Evolutionary conservation across 2,888 invertebrate species (phyloP), one percentile per base, ranked within the genome.

Genomic region (Campoplex capitator): DNA sequence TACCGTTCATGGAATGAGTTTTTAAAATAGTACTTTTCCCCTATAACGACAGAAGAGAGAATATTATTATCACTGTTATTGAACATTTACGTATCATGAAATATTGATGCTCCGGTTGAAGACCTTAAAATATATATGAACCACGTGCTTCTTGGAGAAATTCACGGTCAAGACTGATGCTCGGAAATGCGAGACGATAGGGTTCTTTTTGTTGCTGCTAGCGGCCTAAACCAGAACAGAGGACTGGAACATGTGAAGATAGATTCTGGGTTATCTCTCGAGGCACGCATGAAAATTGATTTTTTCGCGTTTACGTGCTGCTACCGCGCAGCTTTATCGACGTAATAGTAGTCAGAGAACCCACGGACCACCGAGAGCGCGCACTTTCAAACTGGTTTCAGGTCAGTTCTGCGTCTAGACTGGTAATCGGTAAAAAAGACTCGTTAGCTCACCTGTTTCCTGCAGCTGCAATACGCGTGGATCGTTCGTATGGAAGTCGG

Each of bases 351-450:
- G 51, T 13, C 58, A 35, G 58, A 18, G 13, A 32, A 28, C 48
- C 48, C 8, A 11, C 35, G 16, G 32, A 48, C 32, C 38, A 18
- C 35, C 28, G 32, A 42, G 38, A 62, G 80, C 80, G 85, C 85
- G 82, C n/a, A 67, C 54, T 68, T 79, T 65, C 58, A 28, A 85
- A 85, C 68, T 54, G 82, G 82, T 83, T 78, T 62, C 7, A n/a
- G 32, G 38, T 11, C 38, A 48, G 48, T 23, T 80, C 48, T 13
- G 38, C 48, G 48, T 4, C 9, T 38, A 54, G 23, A 56, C 13
- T 4, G 16, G 54, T 16, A 35, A 54, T 1, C 38, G 18, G 45
- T 23, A 13, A 51, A n/a, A 35, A 48, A 13, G 23, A 78, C 82
- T 83, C 54, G 85, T 82, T 78, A 51, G 58, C 68, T 70, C 78